Base-by-base conservation (phyloP, 1,140 invertebrate species). In the Leguminivora glycinivorella region DNA sequence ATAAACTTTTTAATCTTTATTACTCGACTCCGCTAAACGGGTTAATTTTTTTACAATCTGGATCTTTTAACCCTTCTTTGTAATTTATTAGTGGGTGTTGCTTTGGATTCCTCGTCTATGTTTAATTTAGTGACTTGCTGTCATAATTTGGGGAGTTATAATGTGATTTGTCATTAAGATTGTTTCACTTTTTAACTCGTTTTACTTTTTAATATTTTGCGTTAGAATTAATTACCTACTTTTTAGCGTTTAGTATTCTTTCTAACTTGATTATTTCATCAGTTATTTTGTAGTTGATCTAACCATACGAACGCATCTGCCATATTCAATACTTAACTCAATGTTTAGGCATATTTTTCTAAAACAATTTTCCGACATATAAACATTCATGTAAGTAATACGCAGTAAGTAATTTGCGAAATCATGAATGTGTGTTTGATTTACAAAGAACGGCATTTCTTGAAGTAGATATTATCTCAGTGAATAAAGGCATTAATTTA, bases 1-100 rank as follows among this genome's bases (percentile, higher is more conserved):
- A 88, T 89, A 89, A 91, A 90, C 88, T 91, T 91, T 89, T 91
- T 91, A 91, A 91, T 91, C 88, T 91, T 91, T 91, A 91, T 91
- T 88, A 90, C 88, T 88, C 80, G 79, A 83, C 84, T 84, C 78
- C 83, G 85, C 83, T 91, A 91, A 91, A 90, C 87, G 89, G 83
- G 84, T 91, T 90, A 91, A 89, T 88, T 89, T 87, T 87, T 91
- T 90, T 85, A 84, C 81, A 68, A 24, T 14, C 78, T 78, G 71
- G 80, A 81, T 85, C 82, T 83, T 90, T 83, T 83, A 84, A 87
- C 87, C 89, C 85, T 88, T 85, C 70, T 78, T 72, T 72, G 79
- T 80, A 83, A 86, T 88, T 89, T 89, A 89, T 87, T 84, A 80
- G 80, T 76, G 79, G 80, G 75, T 73, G 75, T 78, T 80, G 73